Evolutionary conservation across 2,797 vertebrate genomes (phyloP).

Genomic region (Melanotaenia maccullochi): DNA sequence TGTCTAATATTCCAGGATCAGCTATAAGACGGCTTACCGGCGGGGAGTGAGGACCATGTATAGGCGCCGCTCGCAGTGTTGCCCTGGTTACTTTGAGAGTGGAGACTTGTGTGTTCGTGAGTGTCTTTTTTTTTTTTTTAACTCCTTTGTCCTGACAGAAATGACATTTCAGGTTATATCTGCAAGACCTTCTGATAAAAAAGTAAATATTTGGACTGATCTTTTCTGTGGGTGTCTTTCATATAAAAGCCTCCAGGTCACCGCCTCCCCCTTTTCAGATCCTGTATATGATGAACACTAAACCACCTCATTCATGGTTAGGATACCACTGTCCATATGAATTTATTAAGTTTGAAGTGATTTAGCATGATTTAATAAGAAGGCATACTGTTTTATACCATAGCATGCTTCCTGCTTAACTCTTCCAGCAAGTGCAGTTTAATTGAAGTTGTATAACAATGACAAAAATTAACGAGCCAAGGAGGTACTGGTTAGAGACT

Average conservation of each 20-base stretch:
- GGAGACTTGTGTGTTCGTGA: slow-evolving; percentile 96
- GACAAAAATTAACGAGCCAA: slow-evolving; percentile 75
- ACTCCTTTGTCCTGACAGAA: slow-evolving; percentile 42
- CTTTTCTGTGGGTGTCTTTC: slow-evolving; percentile 22
- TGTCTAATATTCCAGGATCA: slow-evolving; percentile 87
- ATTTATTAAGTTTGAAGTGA: slow-evolving; percentile 49
- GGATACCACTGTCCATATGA: slow-evolving; percentile 19
- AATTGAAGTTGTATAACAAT: slow-evolving; percentile 77
- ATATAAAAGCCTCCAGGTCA: slow-evolving; percentile 24
- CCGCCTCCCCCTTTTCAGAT: not conserved
- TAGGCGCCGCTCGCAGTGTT: slow-evolving; percentile 95
- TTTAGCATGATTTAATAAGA: slow-evolving; percentile 49
- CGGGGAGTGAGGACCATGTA: slow-evolving; percentile 97
- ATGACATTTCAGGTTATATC: slow-evolving; percentile 54
- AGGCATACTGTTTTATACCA: slow-evolving; percentile 33
- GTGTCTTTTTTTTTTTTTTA: slow-evolving; percentile 59
- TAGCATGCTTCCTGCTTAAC: slow-evolving; percentile 34
- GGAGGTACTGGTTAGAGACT: slow-evolving; percentile 55
- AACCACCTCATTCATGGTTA: slow-evolving; percentile 23
- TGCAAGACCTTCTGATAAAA: slow-evolving; percentile 37
- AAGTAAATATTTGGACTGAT: slow-evolving; percentile 54
- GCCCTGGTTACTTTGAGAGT: slow-evolving; percentile 96
- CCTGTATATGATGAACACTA: not conserved
- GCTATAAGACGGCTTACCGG: slow-evolving; percentile 97
- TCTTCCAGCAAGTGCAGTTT: slow-evolving; percentile 61